These are phyloP conservation scores for Orycteropus afer DNA, from an alignment of 2,113 vertebrate species.

Conservation along the genomic window DNA sequence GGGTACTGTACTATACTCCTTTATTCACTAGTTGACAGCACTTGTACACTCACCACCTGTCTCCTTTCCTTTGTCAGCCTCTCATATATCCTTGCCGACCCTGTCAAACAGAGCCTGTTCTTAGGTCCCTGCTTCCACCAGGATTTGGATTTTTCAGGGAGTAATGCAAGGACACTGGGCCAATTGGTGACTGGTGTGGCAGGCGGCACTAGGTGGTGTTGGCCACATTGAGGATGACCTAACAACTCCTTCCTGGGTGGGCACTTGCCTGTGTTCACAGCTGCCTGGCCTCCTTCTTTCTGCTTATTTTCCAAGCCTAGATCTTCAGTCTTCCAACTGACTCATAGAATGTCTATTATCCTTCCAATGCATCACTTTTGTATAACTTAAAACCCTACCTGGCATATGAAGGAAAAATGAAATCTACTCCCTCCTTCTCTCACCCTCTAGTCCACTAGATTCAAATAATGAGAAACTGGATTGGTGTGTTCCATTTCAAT, in stretches of 20 bases:
- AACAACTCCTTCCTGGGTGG: neutral
- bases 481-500: neutral
- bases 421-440: neutral
- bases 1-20: too few relatives aligned
- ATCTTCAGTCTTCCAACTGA: neutral
- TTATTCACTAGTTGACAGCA: too few relatives aligned
- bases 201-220: neutral
- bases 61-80: too few relatives aligned
- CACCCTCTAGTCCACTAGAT: neutral
- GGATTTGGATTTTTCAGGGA: neutral
- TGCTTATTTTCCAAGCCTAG: neutral
- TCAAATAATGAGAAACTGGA: neutral
- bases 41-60: too few relatives aligned
- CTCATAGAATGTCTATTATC: too few relatives aligned
- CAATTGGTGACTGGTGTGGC: neutral
- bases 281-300: neutral
- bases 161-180: neutral
- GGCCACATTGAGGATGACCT: neutral
- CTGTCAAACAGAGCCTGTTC: too few relatives aligned
- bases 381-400: neutral
- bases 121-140: too few relatives aligned
- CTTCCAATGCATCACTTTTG: neutral
- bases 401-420: neutral
- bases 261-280: neutral
- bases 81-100: too few relatives aligned